These are phyloP conservation scores for Phytoseiulus persimilis DNA, from an alignment of 2,888 invertebrate genomes.

Conservation along the genomic window DNA sequence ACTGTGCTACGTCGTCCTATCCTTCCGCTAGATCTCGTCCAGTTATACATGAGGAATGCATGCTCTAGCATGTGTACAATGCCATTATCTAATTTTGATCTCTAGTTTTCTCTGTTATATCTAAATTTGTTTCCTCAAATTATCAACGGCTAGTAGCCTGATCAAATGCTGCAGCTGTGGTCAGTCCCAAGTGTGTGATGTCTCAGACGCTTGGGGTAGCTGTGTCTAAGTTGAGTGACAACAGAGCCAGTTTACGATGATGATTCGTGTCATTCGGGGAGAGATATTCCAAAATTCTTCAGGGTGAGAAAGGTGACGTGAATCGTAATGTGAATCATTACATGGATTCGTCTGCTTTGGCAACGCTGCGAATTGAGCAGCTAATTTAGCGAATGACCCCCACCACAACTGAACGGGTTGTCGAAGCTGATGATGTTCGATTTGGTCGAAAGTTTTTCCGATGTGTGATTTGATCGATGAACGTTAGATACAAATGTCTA, in stretches of 20 bases:
- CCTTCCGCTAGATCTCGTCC: slow-evolving; percentile 38
- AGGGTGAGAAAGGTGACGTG: too few relatives aligned
- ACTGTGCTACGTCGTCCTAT: slow-evolving; percentile 35
- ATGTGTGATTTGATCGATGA: background rate
- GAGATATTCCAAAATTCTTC: background rate
- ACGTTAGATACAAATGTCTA: background rate
- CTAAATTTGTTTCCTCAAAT: background rate
- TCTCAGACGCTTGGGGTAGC: background rate
- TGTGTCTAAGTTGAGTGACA: background rate
- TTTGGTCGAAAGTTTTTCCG: background rate
- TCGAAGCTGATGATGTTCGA: background rate
- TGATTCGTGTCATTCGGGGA: background rate
- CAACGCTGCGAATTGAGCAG: background rate
- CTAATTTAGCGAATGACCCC: background rate
- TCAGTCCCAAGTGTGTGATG: background rate
- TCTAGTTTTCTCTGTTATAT: background rate
- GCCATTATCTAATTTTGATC: background rate
- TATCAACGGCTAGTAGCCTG: background rate
- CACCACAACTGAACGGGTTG: background rate
- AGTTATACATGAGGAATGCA: background rate
- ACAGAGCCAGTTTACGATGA: background rate
- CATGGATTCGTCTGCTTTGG: background rate
- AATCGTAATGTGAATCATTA: background rate
- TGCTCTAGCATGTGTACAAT: background rate
- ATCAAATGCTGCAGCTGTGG: background rate